phyloP scores from a whole-genome alignment of 2,797 vertebrate genomes.

The Premnoplex brunnescens region DNA sequence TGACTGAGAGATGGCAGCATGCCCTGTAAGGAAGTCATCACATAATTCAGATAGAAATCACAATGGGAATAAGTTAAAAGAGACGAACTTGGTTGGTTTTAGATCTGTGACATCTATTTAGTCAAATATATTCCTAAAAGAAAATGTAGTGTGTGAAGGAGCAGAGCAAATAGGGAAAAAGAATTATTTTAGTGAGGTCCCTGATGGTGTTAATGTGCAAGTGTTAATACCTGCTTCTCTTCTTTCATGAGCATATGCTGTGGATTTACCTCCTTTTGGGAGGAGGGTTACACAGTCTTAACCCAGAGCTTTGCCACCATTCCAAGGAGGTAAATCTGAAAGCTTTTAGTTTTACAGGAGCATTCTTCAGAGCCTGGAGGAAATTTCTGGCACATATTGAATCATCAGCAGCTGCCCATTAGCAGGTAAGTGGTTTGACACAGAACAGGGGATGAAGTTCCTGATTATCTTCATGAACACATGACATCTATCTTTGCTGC shows the following conservation, averaged over 20 bases:
- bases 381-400: not conserved
- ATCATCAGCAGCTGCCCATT: not conserved
- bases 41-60: not conserved
- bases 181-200: not conserved
- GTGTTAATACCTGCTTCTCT: not conserved
- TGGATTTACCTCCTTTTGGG: not conserved
- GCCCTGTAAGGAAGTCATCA: not conserved
- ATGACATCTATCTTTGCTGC: not conserved
- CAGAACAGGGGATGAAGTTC: not conserved
- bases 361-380: not conserved
- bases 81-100: not conserved
- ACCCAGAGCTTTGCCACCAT: not conserved
- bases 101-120: not conserved
- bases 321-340: not conserved
- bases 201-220: not conserved
- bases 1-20: not conserved
- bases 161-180: not conserved
- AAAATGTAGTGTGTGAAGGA: not conserved
- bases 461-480: not conserved
- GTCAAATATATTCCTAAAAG: not conserved
- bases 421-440: not conserved
- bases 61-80: not conserved
- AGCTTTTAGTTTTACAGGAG: not conserved
- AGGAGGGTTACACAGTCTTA: not conserved
- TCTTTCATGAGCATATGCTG: not conserved